Percentiles rank a stretch among this genome's conserved stretches.
These are phyloP conservation scores for Meiosimyza platycephala DNA, from an alignment of 2,888 invertebrate genomes.

Conservation along the genomic window DNA sequence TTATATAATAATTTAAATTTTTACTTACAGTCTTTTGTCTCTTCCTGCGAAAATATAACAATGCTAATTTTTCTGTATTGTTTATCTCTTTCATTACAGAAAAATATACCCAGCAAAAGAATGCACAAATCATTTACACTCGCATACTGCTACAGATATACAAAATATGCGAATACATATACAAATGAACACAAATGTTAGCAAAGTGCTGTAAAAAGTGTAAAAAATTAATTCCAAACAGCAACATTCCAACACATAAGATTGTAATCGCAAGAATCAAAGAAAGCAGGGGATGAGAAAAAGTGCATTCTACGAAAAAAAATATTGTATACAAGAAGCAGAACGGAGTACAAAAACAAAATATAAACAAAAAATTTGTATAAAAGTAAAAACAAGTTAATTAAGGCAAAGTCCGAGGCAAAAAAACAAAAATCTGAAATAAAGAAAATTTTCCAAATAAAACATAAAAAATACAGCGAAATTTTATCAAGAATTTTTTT, in stretches of 20 bases:
- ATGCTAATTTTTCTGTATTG: conserved; percentile 17
- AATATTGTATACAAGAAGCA: conserved; percentile 4
- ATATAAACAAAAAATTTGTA: conserved; percentile 2
- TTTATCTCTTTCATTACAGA: conserved; percentile 22
- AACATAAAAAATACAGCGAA: conserved; percentile 41
- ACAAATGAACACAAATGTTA: no score
- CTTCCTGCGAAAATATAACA: conserved; percentile 19
- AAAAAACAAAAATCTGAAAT: conserved; percentile 33
- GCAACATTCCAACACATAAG: conserved; percentile 6
- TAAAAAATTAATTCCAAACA: conserved; percentile 19
- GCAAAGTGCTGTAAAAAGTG: conserved; percentile 1
- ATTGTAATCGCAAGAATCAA: conserved; percentile 2
- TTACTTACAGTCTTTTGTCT: conserved; percentile 8
- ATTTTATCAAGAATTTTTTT: conserved; percentile 22
- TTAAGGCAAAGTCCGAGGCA: conserved; percentile 43
- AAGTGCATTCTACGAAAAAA: neutral
- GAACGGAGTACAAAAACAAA: conserved; percentile 5
- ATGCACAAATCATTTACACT: no score
- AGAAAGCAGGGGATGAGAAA: neutral
- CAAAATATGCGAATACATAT: conserved; percentile 33
- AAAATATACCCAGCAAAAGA: no score
- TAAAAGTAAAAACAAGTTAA: conserved; percentile 47
- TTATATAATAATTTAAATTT: conserved; percentile 5
- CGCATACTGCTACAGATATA: conserved; percentile 45
- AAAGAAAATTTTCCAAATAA: conserved; percentile 28